Conservation (phyloP, 2,797 vertebrate genomes). For the Pachyuromys duprasi region DNA sequence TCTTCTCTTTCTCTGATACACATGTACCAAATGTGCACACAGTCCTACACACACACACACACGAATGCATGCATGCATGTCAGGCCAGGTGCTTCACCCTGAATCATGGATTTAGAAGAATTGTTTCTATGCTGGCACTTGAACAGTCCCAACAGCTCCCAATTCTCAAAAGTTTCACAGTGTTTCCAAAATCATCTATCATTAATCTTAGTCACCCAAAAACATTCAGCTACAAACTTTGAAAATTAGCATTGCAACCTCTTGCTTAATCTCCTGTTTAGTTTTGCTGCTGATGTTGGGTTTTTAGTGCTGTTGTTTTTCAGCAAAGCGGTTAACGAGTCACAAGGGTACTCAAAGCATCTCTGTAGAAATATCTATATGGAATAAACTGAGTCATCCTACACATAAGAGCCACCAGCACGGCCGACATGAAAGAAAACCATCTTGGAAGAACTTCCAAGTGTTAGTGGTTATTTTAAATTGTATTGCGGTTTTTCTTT, state of each 20-base stretch:
- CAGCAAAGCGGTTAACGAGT: not conserved
- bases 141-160: not conserved
- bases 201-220: not conserved
- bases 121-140: not conserved
- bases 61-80: not conserved
- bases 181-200: not conserved
- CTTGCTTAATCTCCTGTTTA: not conserved
- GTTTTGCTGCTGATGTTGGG: not conserved
- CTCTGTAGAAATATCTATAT: rapidly evolving
- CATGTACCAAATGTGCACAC: too few relatives aligned
- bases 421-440: not conserved
- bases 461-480: too few relatives aligned
- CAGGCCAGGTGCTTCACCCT: not conserved
- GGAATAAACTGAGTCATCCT: not conserved
- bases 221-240: not conserved
- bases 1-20: too few relatives aligned
- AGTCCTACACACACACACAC: not conserved
- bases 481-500: too few relatives aligned
- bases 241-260: not conserved
- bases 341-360: not conserved
- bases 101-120: not conserved
- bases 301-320: not conserved
- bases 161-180: not conserved
- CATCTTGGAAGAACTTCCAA: not conserved
- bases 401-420: not conserved